Evolutionary conservation across 1,140 invertebrate genomes (phyloP).

Genomic region (Aethina tumida): DNA sequence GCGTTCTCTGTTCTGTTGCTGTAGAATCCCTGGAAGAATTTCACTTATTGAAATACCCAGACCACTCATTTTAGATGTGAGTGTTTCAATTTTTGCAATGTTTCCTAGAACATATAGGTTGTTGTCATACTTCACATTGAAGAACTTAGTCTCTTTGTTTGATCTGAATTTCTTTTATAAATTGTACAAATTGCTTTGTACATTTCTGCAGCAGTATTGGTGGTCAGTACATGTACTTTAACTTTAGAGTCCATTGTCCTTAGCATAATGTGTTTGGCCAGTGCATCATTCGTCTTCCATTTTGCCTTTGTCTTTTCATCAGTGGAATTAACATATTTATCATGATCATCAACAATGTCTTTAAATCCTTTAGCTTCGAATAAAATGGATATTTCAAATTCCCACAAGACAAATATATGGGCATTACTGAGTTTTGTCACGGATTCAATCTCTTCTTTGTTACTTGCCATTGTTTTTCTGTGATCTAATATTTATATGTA

Average conservation of each 20-base stretch:
- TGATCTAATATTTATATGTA: too few species aligned
- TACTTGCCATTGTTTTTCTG: too few species aligned
- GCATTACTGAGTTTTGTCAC: constrained; percentile 1
- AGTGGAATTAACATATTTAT: not conserved
- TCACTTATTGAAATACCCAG: too few species aligned
- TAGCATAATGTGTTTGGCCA: constrained; percentile 3
- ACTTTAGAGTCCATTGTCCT: constrained; percentile 1
- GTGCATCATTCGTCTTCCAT: constrained; percentile 2
- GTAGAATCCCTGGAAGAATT: too few species aligned
- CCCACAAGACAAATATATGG: not conserved
- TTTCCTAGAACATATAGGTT: not conserved
- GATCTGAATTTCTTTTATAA: constrained; percentile 1
- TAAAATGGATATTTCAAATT: constrained; percentile 5
- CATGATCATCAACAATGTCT: constrained; percentile 1
- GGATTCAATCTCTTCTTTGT: constrained; percentile 4
- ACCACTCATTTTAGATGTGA: not conserved
- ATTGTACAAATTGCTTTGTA: constrained; percentile 1
- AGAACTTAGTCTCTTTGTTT: constrained; percentile 4
- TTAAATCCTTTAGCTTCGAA: not conserved
- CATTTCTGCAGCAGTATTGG: constrained; percentile 3
- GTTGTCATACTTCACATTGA: not conserved
- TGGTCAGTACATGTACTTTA: constrained; percentile 1
- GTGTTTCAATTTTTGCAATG: not conserved
- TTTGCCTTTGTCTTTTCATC: not conserved
- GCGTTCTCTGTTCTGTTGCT: too few species aligned